Conservation (phyloP, 2,797 vertebrate genomes). For the Myiotriccus ornatus region DNA sequence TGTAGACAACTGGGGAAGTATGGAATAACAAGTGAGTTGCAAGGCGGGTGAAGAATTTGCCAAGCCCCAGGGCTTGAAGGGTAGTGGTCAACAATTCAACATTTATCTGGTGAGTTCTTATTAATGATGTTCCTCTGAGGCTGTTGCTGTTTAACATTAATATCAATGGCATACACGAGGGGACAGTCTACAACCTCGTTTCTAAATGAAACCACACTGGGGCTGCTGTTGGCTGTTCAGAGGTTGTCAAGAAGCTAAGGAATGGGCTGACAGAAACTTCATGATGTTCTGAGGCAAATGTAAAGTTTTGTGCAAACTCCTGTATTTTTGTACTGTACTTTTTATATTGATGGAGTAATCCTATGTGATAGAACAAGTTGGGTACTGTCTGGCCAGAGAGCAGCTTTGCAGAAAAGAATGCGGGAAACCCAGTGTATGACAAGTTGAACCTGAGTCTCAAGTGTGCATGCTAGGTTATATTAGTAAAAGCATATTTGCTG, state of each 20-base stretch:
- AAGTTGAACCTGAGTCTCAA: background rate
- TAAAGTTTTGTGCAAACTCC: background rate
- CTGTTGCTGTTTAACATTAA: background rate
- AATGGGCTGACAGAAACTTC: background rate
- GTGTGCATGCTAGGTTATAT: background rate
- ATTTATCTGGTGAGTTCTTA: background rate
- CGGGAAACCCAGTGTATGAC: background rate
- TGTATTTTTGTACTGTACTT: background rate
- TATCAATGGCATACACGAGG: background rate
- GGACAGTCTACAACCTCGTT: background rate
- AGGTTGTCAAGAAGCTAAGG: background rate
- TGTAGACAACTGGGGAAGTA: background rate
- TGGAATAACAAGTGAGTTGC: background rate
- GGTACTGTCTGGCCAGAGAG: background rate
- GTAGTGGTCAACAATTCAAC: background rate
- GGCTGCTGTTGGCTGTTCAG: background rate
- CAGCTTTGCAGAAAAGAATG: background rate
- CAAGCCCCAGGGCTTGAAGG: background rate
- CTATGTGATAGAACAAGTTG: background rate
- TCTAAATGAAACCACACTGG: background rate
- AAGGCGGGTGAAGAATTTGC: background rate
- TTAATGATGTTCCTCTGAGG: background rate
- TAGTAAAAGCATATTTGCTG: background rate
- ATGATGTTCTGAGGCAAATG: background rate
- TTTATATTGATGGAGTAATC: background rate